Percentiles rank a stretch among this genome's conserved stretches.
phyloP scores from a whole-genome alignment of 2,797 vertebrate genomes.

The Thunnus albacares region DNA sequence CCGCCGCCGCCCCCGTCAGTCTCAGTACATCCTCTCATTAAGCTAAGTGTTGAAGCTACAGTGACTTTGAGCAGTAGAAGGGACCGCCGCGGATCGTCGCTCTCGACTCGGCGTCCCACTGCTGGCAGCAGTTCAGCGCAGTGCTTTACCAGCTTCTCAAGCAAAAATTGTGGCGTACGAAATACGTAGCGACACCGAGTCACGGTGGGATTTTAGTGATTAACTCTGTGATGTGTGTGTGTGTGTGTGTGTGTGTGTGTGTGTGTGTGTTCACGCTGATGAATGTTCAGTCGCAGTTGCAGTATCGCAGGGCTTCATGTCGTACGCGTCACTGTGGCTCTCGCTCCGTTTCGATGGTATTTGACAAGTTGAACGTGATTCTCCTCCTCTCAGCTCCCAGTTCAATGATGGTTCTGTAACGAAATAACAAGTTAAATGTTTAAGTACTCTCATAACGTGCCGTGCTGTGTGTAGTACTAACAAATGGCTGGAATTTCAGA shows the following conservation, averaged over 20 bases:
- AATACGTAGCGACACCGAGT: constrained; percentile 50
- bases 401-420: constrained; percentile 34
- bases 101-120: constrained; percentile 1
- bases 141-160: constrained; percentile 56
- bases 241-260: constrained; percentile 2
- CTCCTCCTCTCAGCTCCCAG: constrained; percentile 18
- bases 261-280: constrained; percentile 51
- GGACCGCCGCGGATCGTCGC: too few relatives aligned
- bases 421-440: constrained; percentile 60
- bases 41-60: constrained; percentile 54
- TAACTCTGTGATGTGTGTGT: constrained; percentile 32
- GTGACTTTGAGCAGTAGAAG: constrained; percentile 32
- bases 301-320: constrained; percentile 64
- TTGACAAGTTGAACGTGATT: constrained; percentile 29
- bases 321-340: constrained; percentile 46
- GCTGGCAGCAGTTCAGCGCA: constrained; percentile 23
- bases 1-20: background rate
- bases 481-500: constrained; percentile 27
- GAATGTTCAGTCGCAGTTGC: constrained; percentile 60
- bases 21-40: constrained; percentile 37
- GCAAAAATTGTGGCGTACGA: constrained; percentile 46
- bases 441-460: constrained; percentile 51
- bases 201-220: constrained; percentile 24
- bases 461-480: constrained; percentile 68
- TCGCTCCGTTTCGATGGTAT: constrained; percentile 32